A percentile compares a stretch with the other conserved stretches of the same genome.
Conservation (phyloP, 2,113 vertebrate species). For the Pseudonaja textilis region DNA sequence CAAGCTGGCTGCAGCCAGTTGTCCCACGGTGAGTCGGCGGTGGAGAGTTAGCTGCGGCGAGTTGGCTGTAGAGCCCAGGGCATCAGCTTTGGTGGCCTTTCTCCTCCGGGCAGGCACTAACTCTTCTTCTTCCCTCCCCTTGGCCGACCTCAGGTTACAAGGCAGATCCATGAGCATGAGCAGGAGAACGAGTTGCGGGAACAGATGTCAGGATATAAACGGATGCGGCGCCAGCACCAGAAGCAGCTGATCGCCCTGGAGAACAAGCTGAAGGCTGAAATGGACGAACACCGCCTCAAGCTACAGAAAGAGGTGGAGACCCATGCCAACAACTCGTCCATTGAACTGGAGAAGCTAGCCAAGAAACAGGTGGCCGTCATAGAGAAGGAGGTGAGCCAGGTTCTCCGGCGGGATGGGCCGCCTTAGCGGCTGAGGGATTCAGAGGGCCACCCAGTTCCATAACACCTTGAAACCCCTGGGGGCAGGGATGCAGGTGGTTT, state of each 20-base stretch:
- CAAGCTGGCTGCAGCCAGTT: no score
- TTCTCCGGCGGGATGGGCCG: fast-evolving
- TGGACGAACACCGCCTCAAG: slow-evolving; percentile 99
- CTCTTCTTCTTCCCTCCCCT: not conserved
- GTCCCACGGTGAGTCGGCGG: no score
- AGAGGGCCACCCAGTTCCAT: not conserved
- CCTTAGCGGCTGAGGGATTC: not conserved
- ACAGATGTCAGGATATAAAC: slow-evolving; percentile 99
- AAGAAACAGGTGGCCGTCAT: slow-evolving; percentile 92
- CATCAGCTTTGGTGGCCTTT: not conserved
- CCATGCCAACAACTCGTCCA: slow-evolving; percentile 98
- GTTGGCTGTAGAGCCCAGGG: not conserved
- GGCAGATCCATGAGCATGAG: slow-evolving; percentile 99
- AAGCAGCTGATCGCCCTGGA: slow-evolving; percentile 99
- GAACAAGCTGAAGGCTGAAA: slow-evolving; percentile 99
- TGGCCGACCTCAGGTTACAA: slow-evolving; percentile 83
- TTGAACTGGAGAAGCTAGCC: slow-evolving; percentile 98
- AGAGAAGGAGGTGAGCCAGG: slow-evolving; percentile 90
- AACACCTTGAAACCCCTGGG: not conserved
- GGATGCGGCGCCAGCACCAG: slow-evolving; percentile 99
- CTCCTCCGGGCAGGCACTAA: not conserved
- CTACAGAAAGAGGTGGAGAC: slow-evolving; percentile 99
- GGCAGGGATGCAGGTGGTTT: no score
- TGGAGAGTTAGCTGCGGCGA: no score
- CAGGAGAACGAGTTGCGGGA: slow-evolving; percentile 99